phyloP scores from a whole-genome alignment of 2,888 invertebrate genomes.

The Chalcosyrphus nemorum region DNA sequence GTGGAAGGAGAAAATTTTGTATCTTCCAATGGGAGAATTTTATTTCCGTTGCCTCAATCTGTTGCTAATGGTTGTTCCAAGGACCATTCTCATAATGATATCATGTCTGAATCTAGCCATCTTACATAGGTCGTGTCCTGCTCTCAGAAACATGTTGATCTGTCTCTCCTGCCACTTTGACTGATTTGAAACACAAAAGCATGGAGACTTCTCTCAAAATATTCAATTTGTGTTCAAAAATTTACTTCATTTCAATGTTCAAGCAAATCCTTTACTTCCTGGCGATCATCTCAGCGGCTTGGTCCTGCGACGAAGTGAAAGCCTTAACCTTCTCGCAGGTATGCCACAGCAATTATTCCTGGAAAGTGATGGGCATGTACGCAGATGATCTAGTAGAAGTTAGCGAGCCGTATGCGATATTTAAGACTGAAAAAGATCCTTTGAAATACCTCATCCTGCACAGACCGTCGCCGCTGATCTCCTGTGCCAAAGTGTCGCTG shows the following conservation, averaged over 20 bases:
- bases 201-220: background rate
- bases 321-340: background rate
- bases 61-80: background rate
- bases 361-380: background rate
- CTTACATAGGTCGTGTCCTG: no score
- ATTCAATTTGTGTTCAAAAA: background rate
- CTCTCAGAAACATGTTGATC: no score
- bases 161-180: no score
- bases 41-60: background rate
- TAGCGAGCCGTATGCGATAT: conserved; percentile 11
- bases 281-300: background rate
- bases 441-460: conserved; percentile 11
- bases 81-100: no score
- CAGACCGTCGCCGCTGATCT: background rate
- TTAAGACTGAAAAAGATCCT: background rate
- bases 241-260: background rate
- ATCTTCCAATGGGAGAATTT: no score
- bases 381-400: background rate
- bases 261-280: background rate
- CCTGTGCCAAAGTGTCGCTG: background rate
- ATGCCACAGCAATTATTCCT: conserved; percentile 5
- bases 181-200: no score
- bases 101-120: no score
- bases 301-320: background rate
- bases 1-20: no score